Percentiles rank a stretch among this genome's conserved stretches.
phyloP scores from a whole-genome alignment of 1,140 invertebrate genomes.

The Cardiocondyla obscurior region DNA sequence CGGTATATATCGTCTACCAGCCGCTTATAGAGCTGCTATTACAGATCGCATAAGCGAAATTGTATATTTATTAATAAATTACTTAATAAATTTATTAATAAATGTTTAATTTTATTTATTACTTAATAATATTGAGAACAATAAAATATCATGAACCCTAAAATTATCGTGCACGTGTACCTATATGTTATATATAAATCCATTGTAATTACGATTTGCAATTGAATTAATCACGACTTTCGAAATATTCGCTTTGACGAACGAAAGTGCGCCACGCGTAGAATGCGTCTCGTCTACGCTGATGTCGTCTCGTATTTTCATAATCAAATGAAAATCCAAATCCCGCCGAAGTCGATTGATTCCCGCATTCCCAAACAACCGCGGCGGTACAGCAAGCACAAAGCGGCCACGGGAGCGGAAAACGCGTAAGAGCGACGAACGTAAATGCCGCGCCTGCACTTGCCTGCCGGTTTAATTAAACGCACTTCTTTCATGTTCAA shows the following conservation, averaged over 20 bases:
- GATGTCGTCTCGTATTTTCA: constrained; percentile 3
- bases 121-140: background rate
- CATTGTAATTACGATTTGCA: background rate
- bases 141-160: background rate
- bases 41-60: background rate
- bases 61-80: no score
- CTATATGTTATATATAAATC: background rate
- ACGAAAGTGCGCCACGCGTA: background rate
- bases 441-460: constrained; percentile 59
- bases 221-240: background rate
- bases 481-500: constrained; percentile 69
- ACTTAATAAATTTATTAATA: no score
- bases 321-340: constrained; percentile 51
- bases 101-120: background rate
- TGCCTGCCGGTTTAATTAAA: constrained; percentile 68
- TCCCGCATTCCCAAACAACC: background rate
- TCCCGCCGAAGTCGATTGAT: background rate
- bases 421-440: constrained; percentile 58
- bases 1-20: background rate
- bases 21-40: background rate
- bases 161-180: background rate
- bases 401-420: constrained; percentile 61
- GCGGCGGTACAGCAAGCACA: constrained; percentile 55
- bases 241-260: background rate
- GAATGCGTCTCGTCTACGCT: background rate